Evolutionary conservation across 2,888 invertebrate species (phyloP), one percentile per base, ranked within the genome.

Genomic region (Limnephilus lunatus): DNA sequence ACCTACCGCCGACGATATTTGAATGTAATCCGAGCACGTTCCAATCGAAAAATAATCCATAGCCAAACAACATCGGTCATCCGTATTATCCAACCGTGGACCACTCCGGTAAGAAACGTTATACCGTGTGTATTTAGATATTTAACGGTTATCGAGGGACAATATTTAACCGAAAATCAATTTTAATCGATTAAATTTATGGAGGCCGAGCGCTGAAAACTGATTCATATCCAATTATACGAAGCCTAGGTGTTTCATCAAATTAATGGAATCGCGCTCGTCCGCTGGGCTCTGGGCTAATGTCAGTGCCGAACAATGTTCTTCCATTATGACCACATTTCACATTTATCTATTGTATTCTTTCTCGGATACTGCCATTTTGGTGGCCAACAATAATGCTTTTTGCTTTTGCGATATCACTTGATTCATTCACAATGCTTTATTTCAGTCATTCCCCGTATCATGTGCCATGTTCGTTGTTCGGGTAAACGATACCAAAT

Each of bases 31-130:
- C 93, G 91, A 91, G 92, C 93, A 93, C 93, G 93, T 93, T 93
- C 91, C 93, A 93, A 93, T 93, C 90, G 93, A 93, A 93, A 93
- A 93, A 93, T 93, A 93, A 93, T 93, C 93, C 93, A 89, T 32
- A 5, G 81, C 89, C 92, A 93, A 92, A 93, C 93, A 93, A 90
- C 92, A 92, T 91, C 92, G 92, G 92, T 92, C 93, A 93, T 92
- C 80, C 85, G 90, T 89, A 89, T 68, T 68, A 68, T 68, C 68
- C 25, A 25, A 9, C 7, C 25, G 9, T 68, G 68, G 25, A 25
- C 68, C 25, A 68, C 68, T 68, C 68, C 68, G n/a, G 68, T 68
- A 68, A 68, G 68, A 68, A 68, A 68, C 68, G n/a, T 68, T 68
- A 68, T 68, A 68, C 25, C 68, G 68, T 68, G 68, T 25, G 68